Conservation (phyloP, 2,113 vertebrate genomes). For the Tinamus guttatus region DNA sequence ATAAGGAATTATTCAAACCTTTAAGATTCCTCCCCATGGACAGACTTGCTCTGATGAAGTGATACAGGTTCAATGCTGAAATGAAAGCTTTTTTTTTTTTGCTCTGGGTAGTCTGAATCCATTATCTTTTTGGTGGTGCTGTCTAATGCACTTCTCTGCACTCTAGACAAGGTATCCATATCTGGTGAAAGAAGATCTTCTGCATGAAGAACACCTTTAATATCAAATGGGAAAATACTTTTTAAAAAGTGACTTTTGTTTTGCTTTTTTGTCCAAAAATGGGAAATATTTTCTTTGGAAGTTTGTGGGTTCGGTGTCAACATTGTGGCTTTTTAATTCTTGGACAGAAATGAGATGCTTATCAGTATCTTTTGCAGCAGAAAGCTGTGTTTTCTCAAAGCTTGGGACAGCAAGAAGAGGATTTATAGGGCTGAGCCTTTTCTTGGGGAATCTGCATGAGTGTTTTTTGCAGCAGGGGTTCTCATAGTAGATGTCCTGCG, state of each 20-base stretch:
- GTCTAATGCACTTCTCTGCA: not conserved
- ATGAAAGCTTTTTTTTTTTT: not conserved
- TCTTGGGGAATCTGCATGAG: rapidly evolving
- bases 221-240: not conserved
- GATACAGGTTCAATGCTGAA: not conserved
- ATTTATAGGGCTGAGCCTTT: too few relatives aligned
- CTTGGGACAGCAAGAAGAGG: too few relatives aligned
- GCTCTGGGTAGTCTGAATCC: not conserved
- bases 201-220: not conserved
- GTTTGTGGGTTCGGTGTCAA: not conserved
- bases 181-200: not conserved
- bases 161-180: not conserved
- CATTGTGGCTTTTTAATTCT: not conserved
- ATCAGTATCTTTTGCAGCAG: not conserved
- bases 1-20: constrained; percentile 48
- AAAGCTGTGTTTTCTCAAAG: not conserved
- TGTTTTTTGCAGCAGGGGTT: not conserved
- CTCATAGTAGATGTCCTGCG: not conserved
- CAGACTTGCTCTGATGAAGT: not conserved
- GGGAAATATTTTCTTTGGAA: not conserved
- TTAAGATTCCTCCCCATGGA: constrained; percentile 29
- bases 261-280: not conserved
- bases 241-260: not conserved
- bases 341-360: not conserved
- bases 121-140: not conserved